Evolutionary conservation across 35 echinoderm and acorn worm species (phyloP).

Genomic region (Stichopus chloronotus): DNA sequence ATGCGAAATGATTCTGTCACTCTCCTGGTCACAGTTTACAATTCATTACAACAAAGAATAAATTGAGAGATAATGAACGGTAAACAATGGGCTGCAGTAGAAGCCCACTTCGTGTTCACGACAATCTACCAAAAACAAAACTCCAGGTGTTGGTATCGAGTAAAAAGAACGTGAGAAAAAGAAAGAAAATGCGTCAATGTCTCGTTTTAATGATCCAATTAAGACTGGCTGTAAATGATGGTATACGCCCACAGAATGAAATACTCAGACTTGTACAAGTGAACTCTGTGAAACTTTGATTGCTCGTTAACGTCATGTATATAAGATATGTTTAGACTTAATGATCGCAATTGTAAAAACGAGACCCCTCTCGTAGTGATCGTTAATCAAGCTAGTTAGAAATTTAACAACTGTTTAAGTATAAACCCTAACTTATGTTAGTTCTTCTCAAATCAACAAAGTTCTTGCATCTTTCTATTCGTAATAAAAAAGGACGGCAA

Average conservation of each 20-base stretch:
- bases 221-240: not conserved
- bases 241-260: not conserved
- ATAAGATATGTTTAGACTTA: not conserved
- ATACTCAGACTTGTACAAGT: not conserved
- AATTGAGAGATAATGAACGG: too few species aligned
- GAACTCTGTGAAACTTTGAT: not conserved
- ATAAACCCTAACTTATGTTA: not conserved
- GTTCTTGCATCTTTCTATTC: too few species aligned
- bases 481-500: not conserved
- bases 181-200: not conserved
- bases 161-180: too few species aligned
- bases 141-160: too few species aligned
- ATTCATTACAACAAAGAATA: too few species aligned
- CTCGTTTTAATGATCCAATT: constrained; percentile 13
- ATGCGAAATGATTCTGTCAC: too few species aligned
- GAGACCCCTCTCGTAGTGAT: not conserved
- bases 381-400: not conserved
- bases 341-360: not conserved
- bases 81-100: too few species aligned
- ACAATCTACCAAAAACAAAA: too few species aligned
- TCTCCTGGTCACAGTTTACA: too few species aligned
- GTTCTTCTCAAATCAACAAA: not conserved
- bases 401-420: not conserved
- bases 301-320: not conserved
- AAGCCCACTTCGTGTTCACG: too few species aligned